These are phyloP conservation scores for Drosophila pruinosa DNA, from an alignment of 1,140 invertebrate species.

Conservation along the genomic window DNA sequence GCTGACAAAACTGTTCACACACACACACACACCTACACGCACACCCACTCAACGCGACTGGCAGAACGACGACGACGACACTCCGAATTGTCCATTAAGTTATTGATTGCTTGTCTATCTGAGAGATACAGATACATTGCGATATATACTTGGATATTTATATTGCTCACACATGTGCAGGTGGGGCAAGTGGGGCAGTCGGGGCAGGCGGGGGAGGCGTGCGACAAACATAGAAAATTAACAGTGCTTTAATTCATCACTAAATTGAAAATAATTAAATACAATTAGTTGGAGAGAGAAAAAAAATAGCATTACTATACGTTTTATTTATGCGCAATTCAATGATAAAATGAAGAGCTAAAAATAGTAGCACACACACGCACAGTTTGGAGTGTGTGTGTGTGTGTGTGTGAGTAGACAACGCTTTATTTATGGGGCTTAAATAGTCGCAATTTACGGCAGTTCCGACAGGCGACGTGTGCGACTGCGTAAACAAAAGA, in stretches of 20 bases:
- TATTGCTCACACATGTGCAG: no score
- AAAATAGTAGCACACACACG: conserved; percentile 43
- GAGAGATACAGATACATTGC: conserved; percentile 3
- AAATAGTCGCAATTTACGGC: conserved; percentile 8
- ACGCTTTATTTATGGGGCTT: conserved; percentile 24
- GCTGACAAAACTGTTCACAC: conserved; percentile 70
- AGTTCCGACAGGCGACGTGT: conserved; percentile 5
- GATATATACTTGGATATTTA: neutral
- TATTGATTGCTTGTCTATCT: conserved; percentile 69
- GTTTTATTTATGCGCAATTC: conserved; percentile 63
- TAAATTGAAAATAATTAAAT: conserved; percentile 72
- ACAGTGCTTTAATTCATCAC: conserved; percentile 43
- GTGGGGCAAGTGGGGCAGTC: no score
- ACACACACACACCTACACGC: conserved; percentile 32
- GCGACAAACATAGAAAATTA: conserved; percentile 14
- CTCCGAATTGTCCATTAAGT: conserved; percentile 54
- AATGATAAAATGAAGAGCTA: conserved; percentile 56
- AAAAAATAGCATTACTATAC: conserved; percentile 27
- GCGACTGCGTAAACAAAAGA: conserved; percentile 22
- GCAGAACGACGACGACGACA: neutral
- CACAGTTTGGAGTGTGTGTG: neutral
- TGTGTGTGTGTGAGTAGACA: neutral
- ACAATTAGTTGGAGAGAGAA: conserved; percentile 53
- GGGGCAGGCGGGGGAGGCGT: conserved; percentile 11
- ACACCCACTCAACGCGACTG: conserved; percentile 2